phyloP scores from a whole-genome alignment of 2,888 invertebrate genomes.

The Exephanes ischioxanthus region DNA sequence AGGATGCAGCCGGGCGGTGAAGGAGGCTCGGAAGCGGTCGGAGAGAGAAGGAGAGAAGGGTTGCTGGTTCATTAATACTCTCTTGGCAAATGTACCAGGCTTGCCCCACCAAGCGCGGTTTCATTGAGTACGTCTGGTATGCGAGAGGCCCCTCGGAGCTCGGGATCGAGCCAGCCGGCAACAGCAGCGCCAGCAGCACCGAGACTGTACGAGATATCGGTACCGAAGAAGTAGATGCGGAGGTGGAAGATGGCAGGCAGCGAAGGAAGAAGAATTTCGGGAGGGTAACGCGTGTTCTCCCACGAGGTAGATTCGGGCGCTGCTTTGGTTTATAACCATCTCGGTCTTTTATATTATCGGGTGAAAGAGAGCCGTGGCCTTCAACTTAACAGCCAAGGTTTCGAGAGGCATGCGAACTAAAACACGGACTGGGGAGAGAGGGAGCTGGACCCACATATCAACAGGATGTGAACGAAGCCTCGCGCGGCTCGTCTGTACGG shows the following conservation, averaged over 20 bases:
- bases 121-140: constrained; percentile 83
- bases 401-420: constrained; percentile 71
- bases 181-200: constrained; percentile 19
- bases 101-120: constrained; percentile 70
- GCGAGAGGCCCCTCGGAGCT: constrained; percentile 73
- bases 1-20: background rate
- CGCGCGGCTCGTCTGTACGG: constrained; percentile 32
- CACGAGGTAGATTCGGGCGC: constrained; percentile 43
- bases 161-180: constrained; percentile 46
- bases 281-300: constrained; percentile 54
- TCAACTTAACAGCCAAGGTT: constrained; percentile 77
- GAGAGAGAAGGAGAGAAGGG: constrained; percentile 32
- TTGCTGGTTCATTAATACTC: constrained; percentile 74
- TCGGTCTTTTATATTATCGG: constrained; percentile 49
- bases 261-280: constrained; percentile 67
- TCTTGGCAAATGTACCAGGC: constrained; percentile 58
- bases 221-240: constrained; percentile 30
- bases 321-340: constrained; percentile 35
- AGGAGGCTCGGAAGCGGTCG: background rate
- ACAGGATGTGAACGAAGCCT: constrained; percentile 1
- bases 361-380: constrained; percentile 71
- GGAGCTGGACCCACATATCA: constrained; percentile 12
- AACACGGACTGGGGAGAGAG: constrained; percentile 65
- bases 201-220: constrained; percentile 45
- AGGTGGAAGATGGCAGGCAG: constrained; percentile 17